Base-by-base conservation (phyloP, 2,113 vertebrate genomes). In the Mesocricetus auratus region DNA sequence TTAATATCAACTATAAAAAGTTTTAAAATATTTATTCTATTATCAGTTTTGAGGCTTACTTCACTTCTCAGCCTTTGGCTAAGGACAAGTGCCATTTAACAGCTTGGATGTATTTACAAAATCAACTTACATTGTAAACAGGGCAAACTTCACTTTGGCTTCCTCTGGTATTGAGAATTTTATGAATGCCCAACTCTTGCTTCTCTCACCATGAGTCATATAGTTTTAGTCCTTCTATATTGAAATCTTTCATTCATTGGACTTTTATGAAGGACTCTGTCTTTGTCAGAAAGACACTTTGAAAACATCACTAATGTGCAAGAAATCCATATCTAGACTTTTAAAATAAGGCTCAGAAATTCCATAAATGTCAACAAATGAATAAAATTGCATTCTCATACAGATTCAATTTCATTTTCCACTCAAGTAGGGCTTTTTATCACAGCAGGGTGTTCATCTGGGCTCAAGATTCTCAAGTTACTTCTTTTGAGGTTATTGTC, bases 181-280 rank as follows among this genome's bases (percentile, higher is more conserved):
- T 91, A 78, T 56, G 68, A 91, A 69, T 58, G 11, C 21, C 56
- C 50, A 58, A 33, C 16, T 82, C 39, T 93, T 96, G 91, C 56
- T 93, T 93, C 21, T 90, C 85, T 86, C 45, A 53, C n/a, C 68
- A 83, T 62, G 86, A 91, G n/a, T 96, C 89, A 73, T 86, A 82
- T 82, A 93, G 58, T 93, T 94, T 87, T 86, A 90, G 47, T 68
- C 42, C 29, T 68, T 95, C 89, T 56, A 78, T n/a, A 94, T 78
- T 79, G 16, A 91, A 62, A 87, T 64, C 91, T 85, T 95, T 96
- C 64, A 79, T 45, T 64, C 92, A 69, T 0, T 66, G 69, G 69
- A 56, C 42, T 94, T 97, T 95, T 94, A 96, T 96, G 92, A 97
- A 96, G 53, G 56, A 90, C n/a, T 95, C 42, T 87, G 29, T 95